Evolutionary conservation across 1,140 invertebrate genomes (phyloP).

Genomic region (Cydia fagiglandana): DNA sequence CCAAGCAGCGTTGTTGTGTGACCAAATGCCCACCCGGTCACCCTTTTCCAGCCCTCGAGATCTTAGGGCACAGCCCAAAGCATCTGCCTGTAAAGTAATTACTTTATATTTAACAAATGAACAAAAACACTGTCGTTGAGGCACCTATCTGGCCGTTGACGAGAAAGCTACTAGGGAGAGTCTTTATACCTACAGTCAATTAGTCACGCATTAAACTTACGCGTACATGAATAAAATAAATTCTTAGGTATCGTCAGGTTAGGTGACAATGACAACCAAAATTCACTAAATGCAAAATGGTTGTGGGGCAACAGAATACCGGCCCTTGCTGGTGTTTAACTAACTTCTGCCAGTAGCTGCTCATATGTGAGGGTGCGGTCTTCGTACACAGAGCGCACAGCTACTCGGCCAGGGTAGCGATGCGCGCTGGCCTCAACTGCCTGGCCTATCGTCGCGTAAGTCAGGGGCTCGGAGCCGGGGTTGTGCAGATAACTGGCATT

Average conservation of each 20-base stretch:
- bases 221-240: too few species aligned
- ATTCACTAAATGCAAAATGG: too few species aligned
- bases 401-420: conserved; percentile 81
- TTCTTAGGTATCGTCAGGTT: too few species aligned
- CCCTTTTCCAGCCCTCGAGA: conserved; percentile 88
- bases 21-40: conserved; percentile 93
- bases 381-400: conserved; percentile 82
- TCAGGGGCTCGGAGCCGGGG: conserved; percentile 80
- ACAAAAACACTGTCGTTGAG: too few species aligned
- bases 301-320: too few species aligned
- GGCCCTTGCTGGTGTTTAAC: conserved; percentile 9
- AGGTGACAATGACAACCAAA: too few species aligned
- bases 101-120: not conserved
- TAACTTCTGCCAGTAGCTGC: conserved; percentile 82
- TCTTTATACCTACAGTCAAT: too few species aligned
- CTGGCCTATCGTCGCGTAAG: conserved; percentile 81
- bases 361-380: conserved; percentile 81
- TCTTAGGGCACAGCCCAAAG: conserved; percentile 89
- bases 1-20: conserved; percentile 93
- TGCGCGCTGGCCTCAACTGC: conserved; percentile 80
- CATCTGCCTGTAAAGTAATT: conserved; percentile 82
- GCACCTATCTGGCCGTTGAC: too few species aligned
- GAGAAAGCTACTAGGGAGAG: too few species aligned
- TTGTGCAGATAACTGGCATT: conserved; percentile 74
- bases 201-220: too few species aligned